Evolutionary conservation across 2,797 vertebrate species (phyloP), one percentile per base, ranked within the genome.

Genomic region (Ciconia nigra): DNA sequence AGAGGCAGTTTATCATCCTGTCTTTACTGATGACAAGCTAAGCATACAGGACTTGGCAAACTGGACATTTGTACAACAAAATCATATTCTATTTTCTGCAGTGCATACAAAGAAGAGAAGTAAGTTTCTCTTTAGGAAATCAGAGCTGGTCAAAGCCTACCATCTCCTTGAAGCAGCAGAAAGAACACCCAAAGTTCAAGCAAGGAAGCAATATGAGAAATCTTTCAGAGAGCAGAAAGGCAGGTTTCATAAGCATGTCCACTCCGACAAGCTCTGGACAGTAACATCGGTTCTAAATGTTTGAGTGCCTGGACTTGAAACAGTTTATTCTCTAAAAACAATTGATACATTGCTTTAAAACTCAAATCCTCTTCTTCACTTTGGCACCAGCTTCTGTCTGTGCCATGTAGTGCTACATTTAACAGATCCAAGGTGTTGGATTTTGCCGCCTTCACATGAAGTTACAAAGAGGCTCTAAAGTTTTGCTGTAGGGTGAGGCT

Each of bases 31-130:
- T 91, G 92, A 95, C 93, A 97, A 96, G 93, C 90, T 89, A 90
- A 95, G 87, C 89, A 31, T 86, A 84, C 70, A 88, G 62, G 76
- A 93, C 93, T 92, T 96, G 89, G 94, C 94, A 87, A 96, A 76
- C 65, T 59, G 71, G 82, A 85, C 61, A 69, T 49, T 21, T 76
- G 82, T 88, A 92, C 83, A 91, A 95, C 69, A 86, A 93, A 92
- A 92, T 77, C 46, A 61, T 59, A 76, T 62, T 93, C 71, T 87
- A 1, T 67, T 87, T 95, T 87, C 69, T 91, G 85, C 69, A 91
- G 61, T 85, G 88, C 87, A 29, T 93, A 96, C 59, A 69, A 82
- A 91, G 61, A 69, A 62, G 12, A 4, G 7, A 73, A 77, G 28
- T 8, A 73, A 77, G 28, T 52, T 74, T 37, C 94, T 78, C 71